Evolutionary conservation across 2,113 vertebrate species (phyloP).

Genomic region (Myrmecobius fasciatus): DNA sequence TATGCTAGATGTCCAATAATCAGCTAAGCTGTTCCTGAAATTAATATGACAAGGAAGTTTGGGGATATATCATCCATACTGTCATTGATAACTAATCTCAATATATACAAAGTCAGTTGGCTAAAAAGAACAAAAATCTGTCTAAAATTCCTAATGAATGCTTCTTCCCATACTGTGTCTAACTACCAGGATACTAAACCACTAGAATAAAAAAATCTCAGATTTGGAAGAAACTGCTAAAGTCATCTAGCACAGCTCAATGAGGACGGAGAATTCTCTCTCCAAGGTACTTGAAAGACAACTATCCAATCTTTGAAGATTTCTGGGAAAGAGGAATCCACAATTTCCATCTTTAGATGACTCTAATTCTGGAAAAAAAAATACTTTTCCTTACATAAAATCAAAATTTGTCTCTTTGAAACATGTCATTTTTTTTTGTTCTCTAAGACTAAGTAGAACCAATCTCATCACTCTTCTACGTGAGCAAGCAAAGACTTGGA

Average conservation of each 20-base stretch:
- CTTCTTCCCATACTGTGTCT: background rate
- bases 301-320: background rate
- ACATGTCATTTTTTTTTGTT: too few relatives aligned
- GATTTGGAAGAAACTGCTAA: background rate
- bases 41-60: background rate
- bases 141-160: background rate
- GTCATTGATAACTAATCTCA: background rate
- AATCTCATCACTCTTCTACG: too few relatives aligned
- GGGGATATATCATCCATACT: background rate
- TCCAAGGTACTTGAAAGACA: background rate
- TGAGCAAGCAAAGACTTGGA: too few relatives aligned
- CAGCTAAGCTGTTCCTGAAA: background rate
- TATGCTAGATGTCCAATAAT: background rate
- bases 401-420: too few relatives aligned
- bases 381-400: too few relatives aligned
- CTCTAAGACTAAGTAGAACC: too few relatives aligned
- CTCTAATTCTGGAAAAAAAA: background rate
- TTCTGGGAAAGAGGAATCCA: background rate
- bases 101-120: background rate
- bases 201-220: background rate
- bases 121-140: background rate
- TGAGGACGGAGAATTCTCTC: background rate
- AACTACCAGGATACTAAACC: background rate
- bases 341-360: background rate
- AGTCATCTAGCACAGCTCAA: background rate